Evolutionary conservation across 1,140 invertebrate genomes (phyloP).

Genomic region (Drosophila bifasciata): DNA sequence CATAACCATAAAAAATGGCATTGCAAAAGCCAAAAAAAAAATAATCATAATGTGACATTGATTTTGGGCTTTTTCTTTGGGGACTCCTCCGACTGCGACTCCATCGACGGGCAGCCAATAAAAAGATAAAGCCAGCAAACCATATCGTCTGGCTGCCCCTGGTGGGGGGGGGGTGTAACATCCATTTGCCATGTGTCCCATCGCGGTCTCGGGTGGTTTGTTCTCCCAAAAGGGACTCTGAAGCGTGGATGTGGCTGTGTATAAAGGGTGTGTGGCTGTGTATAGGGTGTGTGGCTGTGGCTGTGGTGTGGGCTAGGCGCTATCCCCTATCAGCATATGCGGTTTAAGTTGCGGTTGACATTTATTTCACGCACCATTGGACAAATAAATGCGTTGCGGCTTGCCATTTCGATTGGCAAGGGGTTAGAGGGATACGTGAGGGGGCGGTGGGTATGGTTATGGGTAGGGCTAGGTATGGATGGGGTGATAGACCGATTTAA

Average conservation of each 20-base stretch:
- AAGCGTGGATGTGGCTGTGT: constrained; percentile 2
- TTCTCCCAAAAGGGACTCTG: constrained; percentile 2
- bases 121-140: constrained; percentile 68
- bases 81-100: constrained; percentile 15
- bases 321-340: constrained; percentile 80
- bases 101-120: constrained; percentile 62
- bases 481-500: constrained; percentile 10
- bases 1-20: constrained; percentile 50
- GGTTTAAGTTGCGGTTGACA: constrained; percentile 82
- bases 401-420: constrained; percentile 55
- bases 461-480: constrained; percentile 13
- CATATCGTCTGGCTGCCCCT: constrained; percentile 35
- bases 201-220: constrained; percentile 53
- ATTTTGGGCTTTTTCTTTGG: constrained; percentile 40
- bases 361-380: constrained; percentile 79
- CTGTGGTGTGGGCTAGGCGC: constrained; percentile 26
- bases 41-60: constrained; percentile 58
- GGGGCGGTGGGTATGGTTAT: constrained; percentile 1
- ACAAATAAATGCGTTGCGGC: constrained; percentile 80
- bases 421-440: background rate
- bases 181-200: constrained; percentile 53
- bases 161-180: constrained; percentile 23
- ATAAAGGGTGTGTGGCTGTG: background rate
- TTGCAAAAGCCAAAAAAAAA: constrained; percentile 20
- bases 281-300: background rate